Evolutionary conservation across 2,888 invertebrate genomes (phyloP).

Genomic region (Athrips mouffetella): DNA sequence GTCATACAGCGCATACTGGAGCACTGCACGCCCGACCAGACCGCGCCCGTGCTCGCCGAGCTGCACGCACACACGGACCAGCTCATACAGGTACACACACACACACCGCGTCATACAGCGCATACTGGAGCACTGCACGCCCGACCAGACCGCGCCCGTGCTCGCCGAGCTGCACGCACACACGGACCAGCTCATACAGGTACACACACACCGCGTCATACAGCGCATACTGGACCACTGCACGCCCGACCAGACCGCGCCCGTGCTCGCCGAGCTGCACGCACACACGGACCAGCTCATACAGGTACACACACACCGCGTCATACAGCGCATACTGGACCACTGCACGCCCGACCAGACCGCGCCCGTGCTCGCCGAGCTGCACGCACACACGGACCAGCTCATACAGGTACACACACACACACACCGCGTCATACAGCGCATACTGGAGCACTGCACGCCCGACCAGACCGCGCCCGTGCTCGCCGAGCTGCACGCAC

Average conservation of each 20-base stretch:
- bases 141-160: slow-evolving; percentile 87
- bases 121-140: slow-evolving; percentile 98
- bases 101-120: too few species aligned
- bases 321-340: slow-evolving; percentile 86
- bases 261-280: slow-evolving; percentile 95
- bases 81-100: slow-evolving; percentile 93
- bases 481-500: slow-evolving; percentile 94
- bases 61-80: slow-evolving; percentile 97
- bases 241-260: slow-evolving; percentile 87
- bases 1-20: slow-evolving; percentile 83
- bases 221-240: slow-evolving; percentile 92
- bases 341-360: slow-evolving; percentile 95
- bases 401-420: slow-evolving; percentile 91
- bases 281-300: slow-evolving; percentile 96
- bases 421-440: too few species aligned
- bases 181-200: slow-evolving; percentile 96
- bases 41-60: slow-evolving; percentile 89
- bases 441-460: slow-evolving; percentile 98
- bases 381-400: slow-evolving; percentile 96
- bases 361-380: slow-evolving; percentile 89
- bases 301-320: too few species aligned
- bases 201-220: too few species aligned
- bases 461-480: slow-evolving; percentile 88
- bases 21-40: slow-evolving; percentile 95
- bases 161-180: slow-evolving; percentile 96